Evolutionary conservation across 2,797 vertebrate genomes (phyloP).

Genomic region (Cossypha dichroa): DNA sequence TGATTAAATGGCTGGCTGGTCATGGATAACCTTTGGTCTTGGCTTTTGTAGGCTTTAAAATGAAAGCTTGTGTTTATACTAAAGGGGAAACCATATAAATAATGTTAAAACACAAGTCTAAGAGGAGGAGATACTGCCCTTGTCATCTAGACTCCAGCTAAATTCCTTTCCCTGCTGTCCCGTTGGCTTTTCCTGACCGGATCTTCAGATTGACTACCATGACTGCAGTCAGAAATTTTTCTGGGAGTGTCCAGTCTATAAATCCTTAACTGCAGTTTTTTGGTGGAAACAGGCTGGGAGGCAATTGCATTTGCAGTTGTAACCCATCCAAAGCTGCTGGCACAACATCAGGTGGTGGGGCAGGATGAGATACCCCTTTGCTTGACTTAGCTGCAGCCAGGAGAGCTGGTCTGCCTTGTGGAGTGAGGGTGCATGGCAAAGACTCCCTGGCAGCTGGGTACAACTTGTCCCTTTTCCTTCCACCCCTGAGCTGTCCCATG

Average conservation of each 20-base stretch:
- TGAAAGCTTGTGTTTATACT: neutral
- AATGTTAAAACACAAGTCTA: neutral
- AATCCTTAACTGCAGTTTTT: neutral
- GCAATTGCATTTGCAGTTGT: neutral
- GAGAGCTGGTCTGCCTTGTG: accelerated
- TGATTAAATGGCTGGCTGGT: neutral
- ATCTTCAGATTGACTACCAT: neutral
- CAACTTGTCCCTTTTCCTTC: neutral
- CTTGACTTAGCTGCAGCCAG: neutral
- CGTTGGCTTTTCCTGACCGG: accelerated
- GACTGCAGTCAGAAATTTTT: neutral
- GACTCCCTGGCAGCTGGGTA: neutral
- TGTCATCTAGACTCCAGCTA: neutral
- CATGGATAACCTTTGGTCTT: neutral
- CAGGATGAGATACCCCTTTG: neutral
- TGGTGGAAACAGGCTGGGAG: neutral
- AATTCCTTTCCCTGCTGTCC: neutral
- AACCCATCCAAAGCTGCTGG: neutral
- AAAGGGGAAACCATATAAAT: neutral
- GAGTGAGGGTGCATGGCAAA: neutral
- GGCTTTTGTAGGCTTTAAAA: neutral
- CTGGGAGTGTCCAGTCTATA: neutral
- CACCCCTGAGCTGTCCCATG: neutral
- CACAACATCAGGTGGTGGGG: neutral
- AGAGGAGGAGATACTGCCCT: neutral